Evolutionary conservation across 2,797 vertebrate species (phyloP), one percentile per base, ranked within the genome.

Genomic region (Pseudochirops corinnae): DNA sequence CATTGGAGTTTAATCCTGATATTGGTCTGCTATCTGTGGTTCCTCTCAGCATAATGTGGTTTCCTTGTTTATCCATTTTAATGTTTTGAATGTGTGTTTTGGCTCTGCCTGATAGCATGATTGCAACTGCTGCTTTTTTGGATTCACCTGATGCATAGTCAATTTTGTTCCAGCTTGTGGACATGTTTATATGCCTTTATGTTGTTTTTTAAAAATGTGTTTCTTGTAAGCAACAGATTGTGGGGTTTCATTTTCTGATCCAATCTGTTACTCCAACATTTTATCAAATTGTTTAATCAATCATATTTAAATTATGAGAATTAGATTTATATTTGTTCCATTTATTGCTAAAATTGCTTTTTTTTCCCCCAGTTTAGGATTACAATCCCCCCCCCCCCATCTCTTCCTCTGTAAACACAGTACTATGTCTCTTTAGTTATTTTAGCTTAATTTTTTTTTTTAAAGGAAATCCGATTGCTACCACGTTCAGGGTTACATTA

Each of bases 361-460:
- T 67, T 67, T 14, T 16, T 60, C 7, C 29, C 31, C 14, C 67
- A 82, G 67, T 21, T 82, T 82, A 39, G 7, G n/a, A 82, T 39
- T 46, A 46, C n/a, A n/a, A n/a, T n/a, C n/a, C n/a, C 3, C n/a
- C n/a, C 0, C 53, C 14, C 16, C 18, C 0, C 9, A 46, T 2
- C 46, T 46, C n/a, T 82, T 82, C n/a, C n/a, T 82, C n/a, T 82
- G 18, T 82, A 82, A 82, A 39, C 16, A 16, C 31, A 82, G n/a
- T 39, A 46, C n/a, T 82, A 24, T 33, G 31, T 39, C 29, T 82
- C n/a, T 74, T 18, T n/a, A 46, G 67, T 21, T 82, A 82, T 39
- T 39, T 39, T 82, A 58, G 57, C 57, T 58, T 58, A 24, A 33
- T 11, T 39, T 74, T 39, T 74, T n/a, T 74, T 82, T 82, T 39